Evolutionary conservation across 2,888 invertebrate species (phyloP).

Genomic region (Coelogynopora nodosa): DNA sequence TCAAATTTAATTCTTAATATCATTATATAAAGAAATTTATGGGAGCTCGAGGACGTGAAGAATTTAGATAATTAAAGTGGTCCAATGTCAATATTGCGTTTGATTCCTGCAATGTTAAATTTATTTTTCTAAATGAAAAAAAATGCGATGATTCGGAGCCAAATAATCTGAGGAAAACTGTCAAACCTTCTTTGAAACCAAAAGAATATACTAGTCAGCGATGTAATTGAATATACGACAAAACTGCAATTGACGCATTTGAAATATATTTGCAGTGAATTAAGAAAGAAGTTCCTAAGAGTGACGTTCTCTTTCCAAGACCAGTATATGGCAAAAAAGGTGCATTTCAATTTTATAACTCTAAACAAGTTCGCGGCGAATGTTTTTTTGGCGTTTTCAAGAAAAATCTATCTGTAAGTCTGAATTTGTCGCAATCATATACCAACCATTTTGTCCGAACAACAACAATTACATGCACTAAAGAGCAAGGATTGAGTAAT

Average conservation of each 20-base stretch:
- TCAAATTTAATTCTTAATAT: not conserved
- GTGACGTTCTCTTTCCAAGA: not conserved
- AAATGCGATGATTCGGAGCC: not conserved
- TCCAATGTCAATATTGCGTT: not conserved
- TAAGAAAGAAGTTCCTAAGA: not conserved
- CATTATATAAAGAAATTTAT: not conserved
- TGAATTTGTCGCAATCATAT: conserved; percentile 28
- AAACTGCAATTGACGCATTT: not conserved
- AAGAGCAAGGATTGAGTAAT: conserved; percentile 5
- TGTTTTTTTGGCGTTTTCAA: conserved; percentile 17
- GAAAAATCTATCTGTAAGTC: not conserved
- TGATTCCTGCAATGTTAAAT: not conserved
- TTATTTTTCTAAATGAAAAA: not conserved
- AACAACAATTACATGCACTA: conserved; percentile 19
- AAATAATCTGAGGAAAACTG: not conserved
- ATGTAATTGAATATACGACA: not conserved
- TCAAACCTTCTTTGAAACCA: not conserved
- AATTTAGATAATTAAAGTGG: not conserved
- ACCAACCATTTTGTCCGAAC: conserved; percentile 18
- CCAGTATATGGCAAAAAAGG: not conserved
- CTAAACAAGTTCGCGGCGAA: not conserved
- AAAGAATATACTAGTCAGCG: not conserved
- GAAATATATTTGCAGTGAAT: not conserved
- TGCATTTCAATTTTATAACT: not conserved
- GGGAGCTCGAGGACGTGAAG: not conserved